Conservation (phyloP, 2,888 invertebrate species). For the Cremastinae sp. region DNA sequence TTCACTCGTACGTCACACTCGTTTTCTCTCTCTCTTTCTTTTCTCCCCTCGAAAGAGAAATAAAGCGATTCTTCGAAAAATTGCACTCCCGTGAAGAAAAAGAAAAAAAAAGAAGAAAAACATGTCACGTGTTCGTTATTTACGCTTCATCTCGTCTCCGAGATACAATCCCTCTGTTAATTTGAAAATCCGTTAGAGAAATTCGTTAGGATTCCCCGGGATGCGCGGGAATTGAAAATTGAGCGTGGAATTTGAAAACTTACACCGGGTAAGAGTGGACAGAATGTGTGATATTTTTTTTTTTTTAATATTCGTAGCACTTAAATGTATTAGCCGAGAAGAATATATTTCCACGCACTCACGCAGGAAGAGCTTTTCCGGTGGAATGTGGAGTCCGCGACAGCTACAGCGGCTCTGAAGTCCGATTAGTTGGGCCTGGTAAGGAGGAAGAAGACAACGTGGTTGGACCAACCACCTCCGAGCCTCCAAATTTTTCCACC, state of each 20-base stretch:
- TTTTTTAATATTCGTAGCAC: slow-evolving; percentile 56
- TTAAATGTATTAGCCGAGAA: slow-evolving; percentile 70
- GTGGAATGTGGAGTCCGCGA: slow-evolving; percentile 88
- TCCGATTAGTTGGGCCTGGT: slow-evolving; percentile 72
- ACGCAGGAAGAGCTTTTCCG: slow-evolving; percentile 76
- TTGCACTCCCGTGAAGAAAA: slow-evolving; percentile 4
- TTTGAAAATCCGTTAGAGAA: too few relatives aligned
- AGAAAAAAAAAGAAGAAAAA: too few relatives aligned
- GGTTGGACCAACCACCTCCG: slow-evolving; percentile 61
- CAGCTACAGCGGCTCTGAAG: slow-evolving; percentile 86
- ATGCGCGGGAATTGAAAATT: too few relatives aligned
- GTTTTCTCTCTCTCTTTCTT: too few relatives aligned
- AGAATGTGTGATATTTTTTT: slow-evolving; percentile 54
- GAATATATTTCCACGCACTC: slow-evolving; percentile 68
- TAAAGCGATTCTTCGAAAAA: slow-evolving; percentile 21
- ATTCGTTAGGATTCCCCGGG: too few relatives aligned
- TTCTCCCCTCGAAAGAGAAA: too few relatives aligned
- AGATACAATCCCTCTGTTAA: too few relatives aligned
- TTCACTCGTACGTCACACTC: slow-evolving; percentile 28
- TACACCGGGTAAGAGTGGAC: slow-evolving; percentile 66
- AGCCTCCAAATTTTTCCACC: slow-evolving; percentile 49
- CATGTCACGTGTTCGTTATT: neutral
- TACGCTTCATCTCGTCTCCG: too few relatives aligned
- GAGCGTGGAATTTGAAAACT: too few relatives aligned
- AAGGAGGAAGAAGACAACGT: slow-evolving; percentile 73